A percentile compares a stretch with the other conserved stretches of the same genome.
Conservation (phyloP, 2,113 vertebrate genomes). For the Nothobranchius furzeri region DNA sequence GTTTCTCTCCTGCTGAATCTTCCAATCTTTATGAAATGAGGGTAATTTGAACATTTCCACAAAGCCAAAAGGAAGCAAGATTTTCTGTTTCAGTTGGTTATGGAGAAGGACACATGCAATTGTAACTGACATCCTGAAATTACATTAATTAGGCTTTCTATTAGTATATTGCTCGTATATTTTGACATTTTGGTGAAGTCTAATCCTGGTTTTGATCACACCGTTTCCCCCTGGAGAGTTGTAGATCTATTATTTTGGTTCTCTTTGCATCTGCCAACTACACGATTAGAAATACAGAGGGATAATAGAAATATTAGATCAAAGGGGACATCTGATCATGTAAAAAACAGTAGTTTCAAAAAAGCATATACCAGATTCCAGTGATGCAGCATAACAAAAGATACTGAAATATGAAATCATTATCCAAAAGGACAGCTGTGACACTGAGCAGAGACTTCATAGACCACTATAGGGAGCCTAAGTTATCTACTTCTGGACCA, state of each 20-base stretch:
- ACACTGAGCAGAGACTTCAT: too few species aligned
- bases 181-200: too few species aligned
- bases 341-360: neutral
- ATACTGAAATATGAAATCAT: neutral
- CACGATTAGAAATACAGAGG: neutral
- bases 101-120: neutral
- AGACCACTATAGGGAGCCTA: too few species aligned
- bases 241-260: too few species aligned
- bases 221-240: too few species aligned
- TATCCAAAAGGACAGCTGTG: too few species aligned
- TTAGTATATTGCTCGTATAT: too few species aligned
- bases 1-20: conserved; percentile 29
- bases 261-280: too few species aligned
- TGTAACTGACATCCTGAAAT: neutral
- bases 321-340: neutral
- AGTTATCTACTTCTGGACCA: too few species aligned
- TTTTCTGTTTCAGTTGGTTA: neutral
- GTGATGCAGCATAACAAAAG: neutral
- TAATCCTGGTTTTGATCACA: neutral
- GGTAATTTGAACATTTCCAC: conserved; percentile 18
- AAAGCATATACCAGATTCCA: neutral
- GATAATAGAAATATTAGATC: neutral
- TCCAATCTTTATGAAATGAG: conserved; percentile 32
- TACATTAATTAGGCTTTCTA: neutral
- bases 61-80: too few species aligned